These are phyloP conservation scores for Aphelenchoides avenae DNA, from an alignment of 1,140 invertebrate species.

Conservation along the genomic window DNA sequence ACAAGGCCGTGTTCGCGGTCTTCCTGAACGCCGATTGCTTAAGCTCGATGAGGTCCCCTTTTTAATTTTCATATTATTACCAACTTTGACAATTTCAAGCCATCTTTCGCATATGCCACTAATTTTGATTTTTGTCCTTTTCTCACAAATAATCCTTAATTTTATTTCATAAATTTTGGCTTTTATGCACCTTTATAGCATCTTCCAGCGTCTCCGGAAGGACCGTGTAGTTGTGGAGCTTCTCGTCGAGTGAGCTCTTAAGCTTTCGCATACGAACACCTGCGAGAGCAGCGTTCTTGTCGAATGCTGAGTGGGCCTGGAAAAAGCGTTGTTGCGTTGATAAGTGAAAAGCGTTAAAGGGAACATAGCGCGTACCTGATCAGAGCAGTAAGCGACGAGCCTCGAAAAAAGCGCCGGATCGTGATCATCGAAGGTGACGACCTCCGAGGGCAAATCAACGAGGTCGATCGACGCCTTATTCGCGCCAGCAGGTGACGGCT, in stretches of 20 bases:
- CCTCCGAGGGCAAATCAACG: too few species aligned
- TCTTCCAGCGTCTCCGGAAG: conserved; percentile 33
- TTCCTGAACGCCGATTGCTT: too few species aligned
- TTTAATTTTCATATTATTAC: too few species aligned
- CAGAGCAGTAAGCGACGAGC: conserved; percentile 78
- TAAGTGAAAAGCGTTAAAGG: conserved; percentile 8
- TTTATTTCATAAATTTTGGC: neutral
- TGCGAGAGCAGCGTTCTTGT: conserved; percentile 81
- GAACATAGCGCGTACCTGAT: conserved; percentile 70
- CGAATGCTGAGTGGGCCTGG: conserved; percentile 88
- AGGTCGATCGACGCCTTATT: too few species aligned
- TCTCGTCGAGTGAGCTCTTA: conserved; percentile 42
- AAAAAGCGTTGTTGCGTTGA: too few species aligned
- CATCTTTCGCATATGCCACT: too few species aligned
- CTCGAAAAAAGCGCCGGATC: conserved; percentile 70
- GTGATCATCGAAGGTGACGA: conserved; percentile 65
- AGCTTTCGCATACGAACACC: conserved; percentile 60
- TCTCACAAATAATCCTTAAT: too few species aligned
- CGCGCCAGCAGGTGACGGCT: too few species aligned
- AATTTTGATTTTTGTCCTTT: too few species aligned
- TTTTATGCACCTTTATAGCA: conserved; percentile 47
- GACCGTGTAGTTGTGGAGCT: conserved; percentile 42
- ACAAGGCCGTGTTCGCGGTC: conserved; percentile 71
- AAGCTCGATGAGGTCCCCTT: too few species aligned
- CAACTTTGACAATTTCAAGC: too few species aligned